Conservation (phyloP, 1,140 invertebrate genomes). For the Hyles vespertilio region DNA sequence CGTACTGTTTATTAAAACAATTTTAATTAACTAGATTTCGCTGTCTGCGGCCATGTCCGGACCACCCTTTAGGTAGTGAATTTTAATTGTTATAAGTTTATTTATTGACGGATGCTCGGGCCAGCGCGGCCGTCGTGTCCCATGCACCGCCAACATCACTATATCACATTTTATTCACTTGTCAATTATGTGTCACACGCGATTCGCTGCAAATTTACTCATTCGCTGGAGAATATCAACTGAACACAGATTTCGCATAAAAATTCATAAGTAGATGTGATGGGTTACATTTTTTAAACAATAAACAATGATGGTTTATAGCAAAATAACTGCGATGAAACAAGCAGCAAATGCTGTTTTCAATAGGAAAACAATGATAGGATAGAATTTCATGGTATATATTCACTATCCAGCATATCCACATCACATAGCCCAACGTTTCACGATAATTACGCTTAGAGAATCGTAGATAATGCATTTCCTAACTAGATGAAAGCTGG, state of each 20-base stretch:
- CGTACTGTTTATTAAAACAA: constrained; percentile 50
- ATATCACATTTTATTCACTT: constrained; percentile 64
- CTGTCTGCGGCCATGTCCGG: constrained; percentile 21
- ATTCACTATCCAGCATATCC: too few relatives aligned
- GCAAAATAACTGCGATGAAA: too few relatives aligned
- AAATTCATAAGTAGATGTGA: constrained; percentile 38
- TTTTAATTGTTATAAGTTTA: constrained; percentile 48
- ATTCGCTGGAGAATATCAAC: constrained; percentile 60
- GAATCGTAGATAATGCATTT: too few relatives aligned
- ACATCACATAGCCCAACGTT: too few relatives aligned
- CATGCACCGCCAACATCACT: constrained; percentile 41
- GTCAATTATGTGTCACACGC: constrained; percentile 67
- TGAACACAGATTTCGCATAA: constrained; percentile 65
- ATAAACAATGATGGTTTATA: too few relatives aligned
- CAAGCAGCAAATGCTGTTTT: too few relatives aligned
- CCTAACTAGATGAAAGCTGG: too few relatives aligned
- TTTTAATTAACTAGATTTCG: constrained; percentile 56
- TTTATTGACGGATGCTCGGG: constrained; percentile 26
- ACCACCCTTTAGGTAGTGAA: constrained; percentile 39
- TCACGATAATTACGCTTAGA: too few relatives aligned
- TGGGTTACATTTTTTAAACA: too few relatives aligned
- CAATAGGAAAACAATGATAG: too few relatives aligned
- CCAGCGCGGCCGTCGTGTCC: constrained; percentile 27
- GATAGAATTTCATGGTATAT: too few relatives aligned
- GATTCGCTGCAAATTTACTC: constrained; percentile 67